Conservation (phyloP, 1,140 invertebrate species). For the Trachymyrmex cornetzi region DNA sequence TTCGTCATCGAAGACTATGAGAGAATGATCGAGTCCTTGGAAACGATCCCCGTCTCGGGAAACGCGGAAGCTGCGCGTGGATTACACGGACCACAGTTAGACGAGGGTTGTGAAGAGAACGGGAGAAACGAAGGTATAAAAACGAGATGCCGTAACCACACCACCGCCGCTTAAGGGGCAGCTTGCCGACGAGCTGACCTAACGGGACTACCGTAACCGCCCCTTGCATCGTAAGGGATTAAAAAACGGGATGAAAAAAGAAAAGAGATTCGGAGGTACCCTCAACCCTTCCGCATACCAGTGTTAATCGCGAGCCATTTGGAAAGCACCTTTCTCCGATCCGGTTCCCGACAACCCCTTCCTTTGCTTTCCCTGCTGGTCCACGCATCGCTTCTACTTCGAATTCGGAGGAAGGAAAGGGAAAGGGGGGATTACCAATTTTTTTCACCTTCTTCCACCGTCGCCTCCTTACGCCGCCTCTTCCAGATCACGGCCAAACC, state of each 20-base stretch:
- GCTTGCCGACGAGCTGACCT: conserved; percentile 79
- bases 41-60: conserved; percentile 45
- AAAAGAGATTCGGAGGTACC: conserved; percentile 66
- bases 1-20: conserved; percentile 57
- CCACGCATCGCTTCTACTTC: background rate
- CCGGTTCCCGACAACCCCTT: conserved; percentile 65
- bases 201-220: conserved; percentile 79
- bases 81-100: conserved; percentile 77
- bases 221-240: conserved; percentile 65
- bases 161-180: conserved; percentile 69
- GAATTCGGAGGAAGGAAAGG: background rate
- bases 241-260: conserved; percentile 72
- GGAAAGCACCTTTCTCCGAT: conserved; percentile 77
- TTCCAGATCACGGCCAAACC: conserved; percentile 59
- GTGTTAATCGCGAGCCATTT: conserved; percentile 68
- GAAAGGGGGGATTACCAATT: conserved; percentile 44
- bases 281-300: conserved; percentile 82
- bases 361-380: conserved; percentile 46
- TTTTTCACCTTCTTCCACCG: conserved; percentile 30
- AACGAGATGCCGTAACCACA: conserved; percentile 62
- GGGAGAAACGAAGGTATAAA: conserved; percentile 32
- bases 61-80: conserved; percentile 76
- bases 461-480: conserved; percentile 16
- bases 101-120: conserved; percentile 66
- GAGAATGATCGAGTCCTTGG: conserved; percentile 62